Evolutionary conservation across 2,888 invertebrate genomes (phyloP), one percentile per base, ranked within the genome.

Genomic region (Bimastos eiseni): DNA sequence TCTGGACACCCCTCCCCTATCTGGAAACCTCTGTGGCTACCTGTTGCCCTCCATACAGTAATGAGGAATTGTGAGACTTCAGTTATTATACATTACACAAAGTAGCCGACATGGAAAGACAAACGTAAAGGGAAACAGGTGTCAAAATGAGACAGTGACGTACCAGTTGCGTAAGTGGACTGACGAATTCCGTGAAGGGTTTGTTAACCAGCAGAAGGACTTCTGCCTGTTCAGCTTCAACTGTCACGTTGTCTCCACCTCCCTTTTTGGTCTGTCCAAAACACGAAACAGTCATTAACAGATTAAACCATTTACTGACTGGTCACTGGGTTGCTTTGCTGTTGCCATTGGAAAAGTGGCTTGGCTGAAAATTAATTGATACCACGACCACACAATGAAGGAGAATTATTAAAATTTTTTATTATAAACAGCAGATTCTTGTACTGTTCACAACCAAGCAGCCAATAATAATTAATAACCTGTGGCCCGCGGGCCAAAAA

Each of bases 221-320:
- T 92, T 95, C 95, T 0, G 95, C 95, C 49, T 93, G 93, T 92
- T 95, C 94, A 24, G 95, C 94, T 41, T 94, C 94, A 86, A 92
- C 93, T 30, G 92, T 93, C 30, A 93, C 92, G 19, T 92, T 93
- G n/a, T 93, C 94, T 34, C 92, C 93, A 15, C 94, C 94, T 15
- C 92, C 92, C 91, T 94, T 94, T 93, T 94, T 94, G 30, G 93
- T 93, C 94, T 94, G 91, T 11, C 91, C 36, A 90, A 37, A 38
- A n/a, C 70, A 70, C 30, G n/a, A 70, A 70, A n/a, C 70, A 70
- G 70, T n/a, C 5, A 17, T n/a, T 70, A 30, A 70, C 70, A 70
- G n/a, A 70, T 70, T 30, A n/a, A n/a, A 70, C 5, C 55, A 55
- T 49, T n/a, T 24, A 49, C 21, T 49, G 49, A 24, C 19, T 49